Conservation (phyloP, 2,888 invertebrate genomes). For the Neoitamus cyanurus region DNA sequence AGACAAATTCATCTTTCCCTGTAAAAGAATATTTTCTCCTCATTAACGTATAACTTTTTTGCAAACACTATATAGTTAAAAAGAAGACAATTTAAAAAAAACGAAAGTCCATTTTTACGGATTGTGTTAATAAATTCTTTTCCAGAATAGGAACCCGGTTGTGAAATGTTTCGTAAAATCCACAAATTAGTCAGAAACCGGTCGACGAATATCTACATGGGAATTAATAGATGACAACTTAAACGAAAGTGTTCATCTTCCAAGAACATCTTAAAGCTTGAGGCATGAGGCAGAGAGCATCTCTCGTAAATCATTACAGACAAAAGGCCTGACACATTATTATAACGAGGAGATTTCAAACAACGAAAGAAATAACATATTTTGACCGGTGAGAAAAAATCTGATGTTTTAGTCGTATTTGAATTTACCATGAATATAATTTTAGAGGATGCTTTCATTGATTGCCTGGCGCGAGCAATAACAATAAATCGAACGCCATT, state of each 20-base stretch:
- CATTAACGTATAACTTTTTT: neutral
- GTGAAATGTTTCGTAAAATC: neutral
- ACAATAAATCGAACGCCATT: neutral
- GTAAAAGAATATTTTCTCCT: neutral
- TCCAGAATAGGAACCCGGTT: neutral
- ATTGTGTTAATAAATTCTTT: neutral
- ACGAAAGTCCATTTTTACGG: neutral
- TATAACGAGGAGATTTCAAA: neutral
- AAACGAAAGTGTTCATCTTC: neutral
- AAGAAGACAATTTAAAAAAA: neutral
- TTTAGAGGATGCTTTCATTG: neutral
- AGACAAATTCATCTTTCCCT: slow-evolving; percentile 35
- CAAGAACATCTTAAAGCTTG: neutral
- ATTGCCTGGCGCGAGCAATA: neutral
- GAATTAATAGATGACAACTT: neutral
- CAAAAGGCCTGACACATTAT: neutral
- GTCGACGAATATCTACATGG: neutral
- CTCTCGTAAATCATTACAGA: neutral
- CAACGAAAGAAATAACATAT: neutral
- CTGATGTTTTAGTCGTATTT: neutral
- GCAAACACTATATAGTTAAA: neutral
- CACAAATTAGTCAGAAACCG: neutral
- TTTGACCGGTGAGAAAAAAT: neutral
- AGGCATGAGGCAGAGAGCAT: neutral
- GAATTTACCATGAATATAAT: neutral